Conservation (phyloP, 2,888 invertebrate species). For the Timema podura region DNA sequence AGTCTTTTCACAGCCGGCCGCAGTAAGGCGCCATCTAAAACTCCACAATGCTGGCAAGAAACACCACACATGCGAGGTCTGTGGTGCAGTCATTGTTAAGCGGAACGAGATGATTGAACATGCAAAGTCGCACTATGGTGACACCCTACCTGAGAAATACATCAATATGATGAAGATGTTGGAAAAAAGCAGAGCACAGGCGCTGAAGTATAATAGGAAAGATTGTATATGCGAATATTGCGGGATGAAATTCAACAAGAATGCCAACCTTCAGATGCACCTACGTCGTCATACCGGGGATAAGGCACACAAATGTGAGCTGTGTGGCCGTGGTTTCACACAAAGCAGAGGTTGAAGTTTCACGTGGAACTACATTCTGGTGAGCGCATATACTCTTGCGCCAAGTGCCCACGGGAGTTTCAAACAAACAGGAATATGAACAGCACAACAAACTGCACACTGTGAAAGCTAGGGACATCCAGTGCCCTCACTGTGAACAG, state of each 20-base stretch:
- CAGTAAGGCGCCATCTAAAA: no score
- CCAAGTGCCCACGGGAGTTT: constrained; percentile 16
- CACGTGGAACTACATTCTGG: constrained; percentile 21
- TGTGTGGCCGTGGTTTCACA: constrained; percentile 16
- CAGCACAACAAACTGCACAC: no score
- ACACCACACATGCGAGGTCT: constrained; percentile 5
- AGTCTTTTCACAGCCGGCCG: no score
- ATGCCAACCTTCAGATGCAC: constrained; percentile 17
- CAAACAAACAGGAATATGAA: no score
- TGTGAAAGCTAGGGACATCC: no score
- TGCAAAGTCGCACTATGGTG: constrained; percentile 8
- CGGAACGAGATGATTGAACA: background rate
- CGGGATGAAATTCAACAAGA: constrained; percentile 25
- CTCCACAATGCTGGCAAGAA: no score
- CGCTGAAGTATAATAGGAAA: no score
- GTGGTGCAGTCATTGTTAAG: background rate
- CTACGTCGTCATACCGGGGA: constrained; percentile 11
- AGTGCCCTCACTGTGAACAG: constrained; percentile 4
- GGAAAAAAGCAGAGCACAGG: no score
- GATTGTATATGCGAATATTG: constrained; percentile 21
- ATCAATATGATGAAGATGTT: constrained; percentile 1
- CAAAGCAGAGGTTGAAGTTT: constrained; percentile 11
- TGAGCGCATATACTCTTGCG: constrained; percentile 18
- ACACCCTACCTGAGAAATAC: constrained; percentile 7
- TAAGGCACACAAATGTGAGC: constrained; percentile 14